phyloP scores from a whole-genome alignment of 2,888 invertebrate genomes.

The Cancer borealis region DNA sequence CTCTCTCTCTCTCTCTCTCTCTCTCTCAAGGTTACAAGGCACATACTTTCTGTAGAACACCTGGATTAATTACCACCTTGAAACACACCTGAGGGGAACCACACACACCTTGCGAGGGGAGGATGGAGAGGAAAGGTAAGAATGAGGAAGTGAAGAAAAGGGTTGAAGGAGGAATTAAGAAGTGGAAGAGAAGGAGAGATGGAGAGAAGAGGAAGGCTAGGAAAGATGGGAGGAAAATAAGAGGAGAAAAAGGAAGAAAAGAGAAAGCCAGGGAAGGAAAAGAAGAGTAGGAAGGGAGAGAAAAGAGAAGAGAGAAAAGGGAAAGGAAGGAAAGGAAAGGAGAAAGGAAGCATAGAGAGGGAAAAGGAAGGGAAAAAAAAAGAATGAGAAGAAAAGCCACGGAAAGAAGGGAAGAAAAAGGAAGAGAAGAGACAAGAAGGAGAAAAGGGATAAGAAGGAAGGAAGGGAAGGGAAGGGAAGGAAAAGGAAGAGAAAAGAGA shows the following conservation, averaged over 20 bases:
- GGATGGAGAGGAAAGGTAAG: neutral
- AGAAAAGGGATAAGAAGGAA: neutral
- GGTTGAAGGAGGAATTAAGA: neutral
- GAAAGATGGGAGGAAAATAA: neutral
- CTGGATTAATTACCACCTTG: neutral
- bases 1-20: slow-evolving; percentile 48
- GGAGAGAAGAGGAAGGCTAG: neutral
- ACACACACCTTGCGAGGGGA: neutral
- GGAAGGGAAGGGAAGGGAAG: neutral
- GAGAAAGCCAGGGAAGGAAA: neutral
- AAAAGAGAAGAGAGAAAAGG: neutral
- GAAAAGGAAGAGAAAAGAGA: no score
- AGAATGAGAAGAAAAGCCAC: neutral
- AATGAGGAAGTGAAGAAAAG: neutral
- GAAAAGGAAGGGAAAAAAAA: neutral
- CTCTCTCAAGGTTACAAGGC: neutral
- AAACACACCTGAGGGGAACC: neutral
- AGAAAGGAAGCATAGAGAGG: neutral
- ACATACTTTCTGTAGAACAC: neutral
- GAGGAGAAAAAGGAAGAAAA: neutral
- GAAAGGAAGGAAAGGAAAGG: neutral
- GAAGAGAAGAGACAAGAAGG: neutral
- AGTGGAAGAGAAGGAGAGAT: neutral
- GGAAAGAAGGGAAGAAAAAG: neutral
- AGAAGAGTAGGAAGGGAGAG: neutral